Evolutionary conservation across 2,113 vertebrate species (phyloP).

Genomic region (Chionis minor): DNA sequence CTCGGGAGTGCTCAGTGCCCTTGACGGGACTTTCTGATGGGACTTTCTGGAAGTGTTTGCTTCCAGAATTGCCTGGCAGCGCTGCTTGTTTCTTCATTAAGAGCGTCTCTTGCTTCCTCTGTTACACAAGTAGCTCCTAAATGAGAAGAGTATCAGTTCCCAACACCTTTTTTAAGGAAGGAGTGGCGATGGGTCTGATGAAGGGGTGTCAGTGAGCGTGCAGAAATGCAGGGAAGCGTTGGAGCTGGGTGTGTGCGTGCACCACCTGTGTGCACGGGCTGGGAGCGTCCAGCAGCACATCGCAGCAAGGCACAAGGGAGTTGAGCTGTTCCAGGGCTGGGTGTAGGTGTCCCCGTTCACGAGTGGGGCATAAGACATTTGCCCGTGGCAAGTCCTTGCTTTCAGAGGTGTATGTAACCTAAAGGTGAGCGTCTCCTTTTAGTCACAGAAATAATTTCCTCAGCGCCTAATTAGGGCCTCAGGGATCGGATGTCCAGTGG

Average conservation of each 20-base stretch:
- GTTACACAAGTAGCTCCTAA: neutral
- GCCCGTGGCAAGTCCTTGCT: neutral
- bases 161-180: neutral
- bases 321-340: neutral
- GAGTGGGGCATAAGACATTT: neutral
- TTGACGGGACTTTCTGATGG: neutral
- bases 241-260: neutral
- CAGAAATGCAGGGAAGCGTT: too few species aligned
- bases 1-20: neutral
- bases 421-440: neutral
- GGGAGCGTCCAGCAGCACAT: neutral
- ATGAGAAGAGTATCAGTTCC: neutral
- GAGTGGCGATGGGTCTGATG: neutral
- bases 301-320: neutral
- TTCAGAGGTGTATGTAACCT: neutral
- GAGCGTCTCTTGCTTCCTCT: neutral
- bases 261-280: rapidly evolving
- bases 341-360: neutral
- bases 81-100: neutral
- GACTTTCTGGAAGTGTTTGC: neutral
- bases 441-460: neutral
- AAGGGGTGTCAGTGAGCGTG: too few species aligned
- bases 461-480: neutral
- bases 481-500: neutral
- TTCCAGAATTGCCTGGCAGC: neutral